A percentile compares a stretch with the other conserved stretches of the same genome.
Conservation (phyloP, 2,888 invertebrate genomes). For the Cosmia trapezina region DNA sequence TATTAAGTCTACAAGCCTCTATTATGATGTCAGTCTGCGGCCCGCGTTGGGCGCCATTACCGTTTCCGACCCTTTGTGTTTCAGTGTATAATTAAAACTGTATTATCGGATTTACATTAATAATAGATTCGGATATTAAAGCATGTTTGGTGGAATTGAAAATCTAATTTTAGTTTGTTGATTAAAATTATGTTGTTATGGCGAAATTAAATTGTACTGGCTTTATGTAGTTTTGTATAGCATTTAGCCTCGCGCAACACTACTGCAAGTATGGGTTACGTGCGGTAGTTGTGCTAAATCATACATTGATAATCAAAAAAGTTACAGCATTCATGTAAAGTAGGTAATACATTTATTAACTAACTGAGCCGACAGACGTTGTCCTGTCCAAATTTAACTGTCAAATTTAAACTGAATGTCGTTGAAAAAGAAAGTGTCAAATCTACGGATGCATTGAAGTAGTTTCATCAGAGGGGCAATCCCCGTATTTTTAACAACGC, state of each 20-base stretch:
- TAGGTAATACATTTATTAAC: not conserved
- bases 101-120: conserved; percentile 62
- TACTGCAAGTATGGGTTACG: no score
- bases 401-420: no score
- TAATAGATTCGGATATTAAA: conserved; percentile 64
- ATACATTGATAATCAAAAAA: not conserved
- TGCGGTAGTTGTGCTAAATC: not conserved
- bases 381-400: no score
- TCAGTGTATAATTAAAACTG: conserved; percentile 62
- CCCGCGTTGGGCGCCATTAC: conserved; percentile 71
- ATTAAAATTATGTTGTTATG: conserved; percentile 51
- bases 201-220: conserved; percentile 30
- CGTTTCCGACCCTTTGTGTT: conserved; percentile 59
- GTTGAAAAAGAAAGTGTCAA: no score
- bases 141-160: conserved; percentile 58
- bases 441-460: no score
- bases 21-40: conserved; percentile 61
- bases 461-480: no score
- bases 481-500: no score
- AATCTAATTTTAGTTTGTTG: conserved; percentile 59
- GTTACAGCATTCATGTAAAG: not conserved
- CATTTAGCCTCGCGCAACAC: not conserved
- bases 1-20: conserved; percentile 58
- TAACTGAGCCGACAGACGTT: no score
- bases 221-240: not conserved